Conservation (phyloP, 2,113 vertebrate species). For the Hypanus sabinus region DNA sequence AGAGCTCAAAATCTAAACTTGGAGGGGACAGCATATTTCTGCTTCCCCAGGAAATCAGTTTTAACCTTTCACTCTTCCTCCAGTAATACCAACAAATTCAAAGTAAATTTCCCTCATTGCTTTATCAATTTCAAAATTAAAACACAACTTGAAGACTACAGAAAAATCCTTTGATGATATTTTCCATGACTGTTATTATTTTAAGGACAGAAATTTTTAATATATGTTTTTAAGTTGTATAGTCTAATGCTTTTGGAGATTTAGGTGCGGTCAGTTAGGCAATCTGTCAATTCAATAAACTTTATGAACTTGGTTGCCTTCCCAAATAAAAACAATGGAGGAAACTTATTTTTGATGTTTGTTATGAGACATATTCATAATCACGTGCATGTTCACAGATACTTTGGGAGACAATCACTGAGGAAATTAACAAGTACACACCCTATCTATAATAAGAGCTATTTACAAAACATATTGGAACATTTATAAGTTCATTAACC, state of each 20-base stretch:
- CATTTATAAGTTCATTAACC: not conserved
- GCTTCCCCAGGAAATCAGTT: not conserved
- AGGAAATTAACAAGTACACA: not conserved
- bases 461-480: constrained; percentile 17
- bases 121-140: not conserved
- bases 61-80: not conserved
- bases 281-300: not conserved
- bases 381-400: not conserved
- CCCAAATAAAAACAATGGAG: not conserved
- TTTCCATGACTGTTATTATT: not conserved
- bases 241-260: not conserved
- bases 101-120: not conserved
- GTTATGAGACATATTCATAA: not conserved
- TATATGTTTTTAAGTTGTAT: not conserved
- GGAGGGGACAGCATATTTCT: not conserved
- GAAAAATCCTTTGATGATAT: not conserved
- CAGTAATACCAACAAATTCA: not conserved
- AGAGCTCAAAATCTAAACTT: not conserved
- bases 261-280: not conserved
- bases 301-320: not conserved
- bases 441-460: not conserved
- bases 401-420: not conserved
- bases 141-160: not conserved
- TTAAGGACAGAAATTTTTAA: not conserved
- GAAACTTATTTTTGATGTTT: constrained; percentile 4